Percentiles rank a stretch among this genome's conserved stretches.
Evolutionary conservation across 2,888 invertebrate genomes (phyloP).

Genomic region (Nomada ruficornis): DNA sequence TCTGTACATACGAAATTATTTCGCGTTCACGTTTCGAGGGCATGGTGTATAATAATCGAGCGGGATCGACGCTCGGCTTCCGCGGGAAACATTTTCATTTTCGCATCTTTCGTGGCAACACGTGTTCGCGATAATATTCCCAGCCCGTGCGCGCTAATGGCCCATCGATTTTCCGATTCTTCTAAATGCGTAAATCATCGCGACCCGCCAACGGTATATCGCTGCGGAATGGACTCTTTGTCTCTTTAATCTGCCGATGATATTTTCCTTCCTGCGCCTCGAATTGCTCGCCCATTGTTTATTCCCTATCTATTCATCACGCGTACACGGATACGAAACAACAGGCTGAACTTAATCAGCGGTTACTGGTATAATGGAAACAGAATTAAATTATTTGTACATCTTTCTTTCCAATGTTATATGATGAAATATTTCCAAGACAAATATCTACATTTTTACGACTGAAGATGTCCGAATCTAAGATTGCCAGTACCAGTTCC

Average conservation of each 20-base stretch:
- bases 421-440: no score
- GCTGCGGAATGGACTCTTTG: conserved; percentile 41
- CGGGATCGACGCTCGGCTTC: conserved; percentile 10
- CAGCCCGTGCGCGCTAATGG: conserved; percentile 54
- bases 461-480: no score
- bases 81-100: conserved; percentile 52
- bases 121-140: conserved; percentile 54
- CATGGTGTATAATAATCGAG: conserved; percentile 15
- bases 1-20: conserved; percentile 7
- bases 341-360: no score
- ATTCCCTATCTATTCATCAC: conserved; percentile 12
- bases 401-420: no score
- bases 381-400: not conserved
- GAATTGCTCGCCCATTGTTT: not conserved
- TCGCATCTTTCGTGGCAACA: conserved; percentile 50
- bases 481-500: no score
- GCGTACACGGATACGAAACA: not conserved
- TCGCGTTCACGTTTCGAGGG: not conserved
- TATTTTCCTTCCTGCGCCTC: conserved; percentile 36
- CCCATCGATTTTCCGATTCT: conserved; percentile 58
- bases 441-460: no score
- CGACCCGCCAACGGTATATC: conserved; percentile 23
- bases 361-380: not conserved
- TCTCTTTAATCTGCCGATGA: conserved; percentile 34
- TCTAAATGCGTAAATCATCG: conserved; percentile 55